A percentile compares a stretch with the other conserved stretches of the same genome.
phyloP scores from a whole-genome alignment of 2,797 vertebrate genomes.

The Microctenopoma steveboyesi region DNA sequence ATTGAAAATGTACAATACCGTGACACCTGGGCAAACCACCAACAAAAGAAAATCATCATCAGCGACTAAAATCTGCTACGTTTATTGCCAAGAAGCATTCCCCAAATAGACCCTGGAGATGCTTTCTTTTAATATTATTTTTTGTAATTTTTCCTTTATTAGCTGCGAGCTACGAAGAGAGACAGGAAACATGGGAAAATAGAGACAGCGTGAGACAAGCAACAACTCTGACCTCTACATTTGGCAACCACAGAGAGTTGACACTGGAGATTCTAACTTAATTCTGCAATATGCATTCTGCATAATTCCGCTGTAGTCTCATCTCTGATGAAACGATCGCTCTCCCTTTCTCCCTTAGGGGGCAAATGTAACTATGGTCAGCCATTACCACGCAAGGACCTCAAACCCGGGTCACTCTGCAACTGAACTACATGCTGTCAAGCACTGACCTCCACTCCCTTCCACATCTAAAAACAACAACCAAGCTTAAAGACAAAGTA shows the following conservation, averaged over 20 bases:
- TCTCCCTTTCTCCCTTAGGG: conserved; percentile 30
- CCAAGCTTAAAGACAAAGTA: conserved; percentile 14
- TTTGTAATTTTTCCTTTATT: no score
- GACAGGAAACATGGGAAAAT: no score
- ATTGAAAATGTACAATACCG: neutral
- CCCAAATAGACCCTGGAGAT: neutral
- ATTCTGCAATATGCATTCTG: conserved; percentile 24
- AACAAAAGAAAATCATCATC: neutral
- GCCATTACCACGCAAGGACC: conserved; percentile 43
- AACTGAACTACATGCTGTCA: conserved; percentile 46
- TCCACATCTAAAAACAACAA: conserved; percentile 25
- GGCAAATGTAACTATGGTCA: conserved; percentile 59
- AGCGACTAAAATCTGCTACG: no score
- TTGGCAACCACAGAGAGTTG: no score
- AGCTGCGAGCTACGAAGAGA: no score
- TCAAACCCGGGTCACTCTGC: conserved; percentile 37
- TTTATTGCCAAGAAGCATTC: neutral
- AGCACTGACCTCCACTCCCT: conserved; percentile 14
- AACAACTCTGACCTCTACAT: no score
- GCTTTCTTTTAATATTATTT: no score
- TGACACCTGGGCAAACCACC: neutral
- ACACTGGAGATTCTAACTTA: conserved; percentile 25
- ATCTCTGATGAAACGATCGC: conserved; percentile 26
- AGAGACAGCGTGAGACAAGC: no score
- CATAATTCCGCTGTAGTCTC: conserved; percentile 21